Conservation (phyloP, 2,888 invertebrate genomes). For the Eurytoma adleriae region DNA sequence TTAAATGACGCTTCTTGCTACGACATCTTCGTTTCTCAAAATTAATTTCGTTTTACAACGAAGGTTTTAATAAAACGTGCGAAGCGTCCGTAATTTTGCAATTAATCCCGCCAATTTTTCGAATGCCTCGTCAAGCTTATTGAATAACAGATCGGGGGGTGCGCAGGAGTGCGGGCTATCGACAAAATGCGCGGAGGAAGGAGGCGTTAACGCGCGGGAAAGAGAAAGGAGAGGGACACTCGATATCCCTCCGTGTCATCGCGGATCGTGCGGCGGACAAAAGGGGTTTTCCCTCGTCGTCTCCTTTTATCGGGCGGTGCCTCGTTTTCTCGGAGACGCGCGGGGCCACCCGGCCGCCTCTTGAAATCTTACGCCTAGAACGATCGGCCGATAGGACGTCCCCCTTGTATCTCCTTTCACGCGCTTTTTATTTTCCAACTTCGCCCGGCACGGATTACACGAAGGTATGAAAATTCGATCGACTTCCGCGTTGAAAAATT, state of each 20-base stretch:
- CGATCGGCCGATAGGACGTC: slow-evolving; percentile 29
- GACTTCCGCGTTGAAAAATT: not conserved
- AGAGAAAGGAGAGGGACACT: slow-evolving; percentile 63
- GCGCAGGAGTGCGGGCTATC: not conserved
- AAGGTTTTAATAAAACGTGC: not conserved
- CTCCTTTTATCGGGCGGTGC: slow-evolving; percentile 20
- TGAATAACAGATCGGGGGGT: not conserved
- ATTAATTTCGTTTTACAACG: not conserved
- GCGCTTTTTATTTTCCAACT: not conserved
- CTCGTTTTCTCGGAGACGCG: slow-evolving; percentile 16
- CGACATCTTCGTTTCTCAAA: no score
- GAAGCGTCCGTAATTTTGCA: not conserved
- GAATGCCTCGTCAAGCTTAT: not conserved
- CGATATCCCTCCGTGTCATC: slow-evolving; percentile 67
- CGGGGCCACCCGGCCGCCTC: not conserved
- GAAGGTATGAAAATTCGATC: not conserved
- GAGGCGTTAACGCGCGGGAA: not conserved
- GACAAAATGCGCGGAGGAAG: not conserved
- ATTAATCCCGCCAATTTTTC: not conserved
- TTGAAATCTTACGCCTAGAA: slow-evolving; percentile 33
- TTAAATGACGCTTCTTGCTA: no score
- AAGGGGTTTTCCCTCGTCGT: slow-evolving; percentile 65
- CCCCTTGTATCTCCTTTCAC: slow-evolving; percentile 13
- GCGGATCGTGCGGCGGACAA: slow-evolving; percentile 65
- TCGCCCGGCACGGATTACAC: not conserved